Conservation (phyloP, 2,113 vertebrate genomes). For the Reinhardtius hippoglossoides region DNA sequence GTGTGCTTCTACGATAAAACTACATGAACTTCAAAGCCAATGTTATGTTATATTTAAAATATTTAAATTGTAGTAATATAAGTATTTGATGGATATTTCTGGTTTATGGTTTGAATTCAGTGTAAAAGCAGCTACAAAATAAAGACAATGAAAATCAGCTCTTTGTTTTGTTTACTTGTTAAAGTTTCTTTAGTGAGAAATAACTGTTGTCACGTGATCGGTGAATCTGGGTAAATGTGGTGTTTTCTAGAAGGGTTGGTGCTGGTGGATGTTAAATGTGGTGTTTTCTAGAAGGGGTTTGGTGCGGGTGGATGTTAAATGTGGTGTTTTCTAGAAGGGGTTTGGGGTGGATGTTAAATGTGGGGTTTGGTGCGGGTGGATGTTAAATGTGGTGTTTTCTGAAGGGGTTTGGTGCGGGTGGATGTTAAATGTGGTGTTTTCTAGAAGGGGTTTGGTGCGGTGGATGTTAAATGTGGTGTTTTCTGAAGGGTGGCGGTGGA, state of each 20-base stretch:
- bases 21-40: not conserved
- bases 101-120: conserved; percentile 30
- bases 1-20: conserved; percentile 19
- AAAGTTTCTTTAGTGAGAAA: not conserved
- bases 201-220: not conserved
- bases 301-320: not conserved
- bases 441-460: too few species aligned
- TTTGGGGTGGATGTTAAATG: not conserved
- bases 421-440: too few species aligned
- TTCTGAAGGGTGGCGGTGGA: too few species aligned
- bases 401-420: too few species aligned
- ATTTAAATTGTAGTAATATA: not conserved
- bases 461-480: too few species aligned
- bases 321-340: too few species aligned
- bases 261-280: too few species aligned
- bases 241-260: too few species aligned
- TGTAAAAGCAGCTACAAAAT: conserved; percentile 34
- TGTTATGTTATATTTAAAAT: not conserved
- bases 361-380: too few species aligned
- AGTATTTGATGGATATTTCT: not conserved
- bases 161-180: not conserved
- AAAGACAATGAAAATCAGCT: conserved; percentile 12
- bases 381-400: too few species aligned
- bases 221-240: not conserved
- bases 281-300: too few species aligned